A percentile compares a stretch with the other conserved stretches of the same genome.
These are phyloP conservation scores for Scolopax bukidnonensis DNA, from an alignment of 2,797 vertebrate species.

Conservation along the genomic window DNA sequence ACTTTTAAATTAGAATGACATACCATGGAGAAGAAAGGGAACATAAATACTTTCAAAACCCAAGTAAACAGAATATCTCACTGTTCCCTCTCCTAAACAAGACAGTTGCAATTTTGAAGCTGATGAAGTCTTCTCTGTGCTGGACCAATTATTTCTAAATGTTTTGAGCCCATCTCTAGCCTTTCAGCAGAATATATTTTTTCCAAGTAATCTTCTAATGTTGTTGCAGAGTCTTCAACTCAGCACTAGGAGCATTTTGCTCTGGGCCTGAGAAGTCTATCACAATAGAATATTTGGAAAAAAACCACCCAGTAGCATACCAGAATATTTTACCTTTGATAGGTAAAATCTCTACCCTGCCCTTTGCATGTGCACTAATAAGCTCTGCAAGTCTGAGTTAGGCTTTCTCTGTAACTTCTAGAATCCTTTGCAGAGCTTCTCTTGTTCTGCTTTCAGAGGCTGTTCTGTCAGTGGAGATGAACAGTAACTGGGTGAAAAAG, in stretches of 20 bases:
- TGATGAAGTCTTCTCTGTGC: neutral
- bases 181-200: neutral
- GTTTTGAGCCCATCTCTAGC: neutral
- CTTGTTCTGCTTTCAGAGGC: neutral
- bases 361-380: neutral
- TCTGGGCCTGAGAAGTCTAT: neutral
- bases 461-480: neutral
- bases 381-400: neutral
- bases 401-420: neutral
- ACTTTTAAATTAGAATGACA: constrained; percentile 12
- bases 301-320: neutral
- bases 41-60: neutral
- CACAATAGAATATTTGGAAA: neutral
- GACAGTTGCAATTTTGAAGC: neutral
- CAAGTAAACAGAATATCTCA: neutral
- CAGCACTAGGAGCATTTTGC: neutral
- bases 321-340: neutral
- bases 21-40: neutral
- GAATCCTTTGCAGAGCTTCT: neutral
- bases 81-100: neutral
- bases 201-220: neutral
- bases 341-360: neutral
- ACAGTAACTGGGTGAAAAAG: neutral
- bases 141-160: neutral
- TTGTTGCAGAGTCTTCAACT: neutral